Evolutionary conservation across 2,113 vertebrate genomes (phyloP).

Genomic region (Pachycephala philippinensis): DNA sequence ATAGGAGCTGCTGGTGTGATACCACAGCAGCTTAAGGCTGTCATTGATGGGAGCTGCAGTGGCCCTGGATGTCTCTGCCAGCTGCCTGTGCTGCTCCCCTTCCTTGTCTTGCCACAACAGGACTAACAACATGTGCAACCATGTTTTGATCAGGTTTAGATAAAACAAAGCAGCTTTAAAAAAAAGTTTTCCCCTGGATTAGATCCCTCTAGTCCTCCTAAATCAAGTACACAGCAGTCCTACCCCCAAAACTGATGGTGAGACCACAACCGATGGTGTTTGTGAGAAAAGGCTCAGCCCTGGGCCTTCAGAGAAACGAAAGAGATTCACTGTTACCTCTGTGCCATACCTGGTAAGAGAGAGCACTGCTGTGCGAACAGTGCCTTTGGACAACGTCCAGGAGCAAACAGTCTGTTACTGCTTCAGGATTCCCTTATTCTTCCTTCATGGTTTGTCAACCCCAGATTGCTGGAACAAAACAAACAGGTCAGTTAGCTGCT

Average conservation of each 20-base stretch:
- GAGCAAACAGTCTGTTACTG: not conserved
- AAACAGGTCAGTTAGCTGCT: not conserved
- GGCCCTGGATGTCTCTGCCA: not conserved
- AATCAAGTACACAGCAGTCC: not conserved
- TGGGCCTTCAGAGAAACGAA: not conserved
- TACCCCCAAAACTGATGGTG: not conserved
- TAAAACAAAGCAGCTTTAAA: not conserved
- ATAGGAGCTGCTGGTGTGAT: not conserved
- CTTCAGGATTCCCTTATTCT: not conserved
- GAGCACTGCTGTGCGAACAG: not conserved
- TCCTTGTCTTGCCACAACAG: not conserved
- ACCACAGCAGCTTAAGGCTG: not conserved
- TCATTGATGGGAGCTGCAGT: not conserved
- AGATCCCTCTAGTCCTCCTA: not conserved
- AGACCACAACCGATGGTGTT: not conserved
- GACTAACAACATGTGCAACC: not conserved
- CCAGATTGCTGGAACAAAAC: constrained; percentile 21
- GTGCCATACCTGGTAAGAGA: not conserved
- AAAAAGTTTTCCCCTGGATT: not conserved
- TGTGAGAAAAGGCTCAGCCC: not conserved
- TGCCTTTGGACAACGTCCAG: not conserved
- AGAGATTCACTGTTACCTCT: not conserved
- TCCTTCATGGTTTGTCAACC: not conserved
- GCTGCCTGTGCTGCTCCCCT: not conserved
- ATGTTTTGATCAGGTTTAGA: not conserved